Percentiles rank a stretch among this genome's conserved stretches.
These are phyloP conservation scores for Typhlichthys eigenmanni DNA, from an alignment of 2,797 vertebrate genomes.

Conservation along the genomic window DNA sequence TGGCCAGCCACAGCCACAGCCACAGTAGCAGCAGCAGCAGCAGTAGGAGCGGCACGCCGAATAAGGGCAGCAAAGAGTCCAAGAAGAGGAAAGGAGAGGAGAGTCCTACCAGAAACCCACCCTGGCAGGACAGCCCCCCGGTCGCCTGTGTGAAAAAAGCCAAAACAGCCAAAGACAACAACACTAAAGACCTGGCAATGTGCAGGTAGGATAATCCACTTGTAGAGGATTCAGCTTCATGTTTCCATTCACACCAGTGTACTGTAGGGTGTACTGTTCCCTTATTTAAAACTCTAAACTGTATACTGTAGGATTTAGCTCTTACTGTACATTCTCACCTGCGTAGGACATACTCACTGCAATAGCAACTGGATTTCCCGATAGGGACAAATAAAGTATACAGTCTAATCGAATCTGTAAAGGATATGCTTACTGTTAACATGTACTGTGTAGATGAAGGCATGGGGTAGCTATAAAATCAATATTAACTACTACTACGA, in stretches of 20 bases:
- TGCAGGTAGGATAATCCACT: constrained; percentile 78
- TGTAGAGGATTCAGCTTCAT: too few relatives aligned
- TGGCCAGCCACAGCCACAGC: constrained; percentile 65
- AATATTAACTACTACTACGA: neutral
- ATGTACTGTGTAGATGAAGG: neutral
- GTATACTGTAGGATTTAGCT: too few relatives aligned
- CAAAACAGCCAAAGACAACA: constrained; percentile 76
- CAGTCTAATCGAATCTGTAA: too few relatives aligned
- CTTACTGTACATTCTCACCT: too few relatives aligned
- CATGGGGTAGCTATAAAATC: neutral
- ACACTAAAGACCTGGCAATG: constrained; percentile 77
- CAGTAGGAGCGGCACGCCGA: constrained; percentile 69
- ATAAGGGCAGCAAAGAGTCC: constrained; percentile 79
- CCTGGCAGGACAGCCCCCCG: constrained; percentile 74
- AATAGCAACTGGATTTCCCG: too few relatives aligned
- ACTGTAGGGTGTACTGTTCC: too few relatives aligned
- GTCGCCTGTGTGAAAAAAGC: constrained; percentile 74
- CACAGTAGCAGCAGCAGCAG: constrained; percentile 66
- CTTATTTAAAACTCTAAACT: too few relatives aligned
- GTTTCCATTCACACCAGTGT: too few relatives aligned
- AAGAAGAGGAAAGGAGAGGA: constrained; percentile 85
- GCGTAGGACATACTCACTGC: neutral
- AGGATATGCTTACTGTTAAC: too few relatives aligned
- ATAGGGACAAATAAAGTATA: too few relatives aligned
- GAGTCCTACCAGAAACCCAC: constrained; percentile 64